These are phyloP conservation scores for Calidris pygmaea DNA, from an alignment of 2,113 vertebrate genomes.

Conservation along the genomic window DNA sequence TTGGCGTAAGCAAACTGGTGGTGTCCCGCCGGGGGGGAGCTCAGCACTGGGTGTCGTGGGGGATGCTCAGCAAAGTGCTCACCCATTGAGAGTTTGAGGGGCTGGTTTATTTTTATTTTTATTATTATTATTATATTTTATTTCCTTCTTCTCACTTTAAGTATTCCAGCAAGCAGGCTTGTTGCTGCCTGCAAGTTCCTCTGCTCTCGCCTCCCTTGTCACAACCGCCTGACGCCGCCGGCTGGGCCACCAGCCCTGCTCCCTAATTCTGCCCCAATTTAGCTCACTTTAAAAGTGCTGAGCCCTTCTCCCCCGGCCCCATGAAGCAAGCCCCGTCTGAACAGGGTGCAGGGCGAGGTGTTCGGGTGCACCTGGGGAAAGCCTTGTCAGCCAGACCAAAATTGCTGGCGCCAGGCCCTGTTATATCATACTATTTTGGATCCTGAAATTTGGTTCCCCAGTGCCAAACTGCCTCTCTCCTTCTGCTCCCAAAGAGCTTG, in stretches of 20 bases:
- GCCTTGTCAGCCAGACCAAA: not conserved
- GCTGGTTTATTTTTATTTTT: not conserved
- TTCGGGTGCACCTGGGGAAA: not conserved
- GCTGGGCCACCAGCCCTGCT: not conserved
- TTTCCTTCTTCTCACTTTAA: not conserved
- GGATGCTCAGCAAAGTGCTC: not conserved
- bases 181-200: not conserved
- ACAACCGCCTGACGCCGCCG: accelerated
- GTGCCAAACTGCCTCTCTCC: not conserved
- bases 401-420: accelerated
- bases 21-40: accelerated
- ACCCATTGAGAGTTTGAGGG: not conserved
- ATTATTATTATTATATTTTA: not conserved
- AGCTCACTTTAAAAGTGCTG: not conserved
- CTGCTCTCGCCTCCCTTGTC: not conserved
- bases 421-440: not conserved
- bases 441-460: not conserved
- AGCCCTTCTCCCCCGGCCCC: accelerated
- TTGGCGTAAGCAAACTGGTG: not conserved
- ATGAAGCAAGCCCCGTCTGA: accelerated
- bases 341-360: not conserved
- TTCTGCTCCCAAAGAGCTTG: not conserved
- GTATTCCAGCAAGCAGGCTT: not conserved
- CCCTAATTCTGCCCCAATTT: not conserved
- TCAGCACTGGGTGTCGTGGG: not conserved